These are phyloP conservation scores for Squalus acanthias DNA, from an alignment of 2,797 vertebrate genomes.

Conservation along the genomic window DNA sequence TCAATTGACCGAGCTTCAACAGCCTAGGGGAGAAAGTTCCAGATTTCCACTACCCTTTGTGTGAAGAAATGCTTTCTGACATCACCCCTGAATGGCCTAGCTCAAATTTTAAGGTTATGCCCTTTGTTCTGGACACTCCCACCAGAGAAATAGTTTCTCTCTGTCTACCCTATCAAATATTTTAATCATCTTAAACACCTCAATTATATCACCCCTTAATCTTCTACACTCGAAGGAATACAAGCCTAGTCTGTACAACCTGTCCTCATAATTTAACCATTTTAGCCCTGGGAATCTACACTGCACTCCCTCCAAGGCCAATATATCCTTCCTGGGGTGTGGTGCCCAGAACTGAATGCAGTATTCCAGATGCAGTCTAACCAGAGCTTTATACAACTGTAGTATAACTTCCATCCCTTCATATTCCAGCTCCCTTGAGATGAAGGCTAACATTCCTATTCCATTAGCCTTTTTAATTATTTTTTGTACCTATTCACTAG, in stretches of 20 bases:
- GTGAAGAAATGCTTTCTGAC: background rate
- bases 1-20: background rate
- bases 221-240: background rate
- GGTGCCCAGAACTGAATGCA: background rate
- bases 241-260: background rate
- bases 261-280: background rate
- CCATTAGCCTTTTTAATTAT: background rate
- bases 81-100: background rate
- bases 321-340: background rate
- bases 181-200: background rate
- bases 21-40: background rate
- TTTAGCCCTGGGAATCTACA: background rate
- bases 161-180: background rate
- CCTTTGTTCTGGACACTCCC: background rate
- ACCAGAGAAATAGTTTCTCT: background rate
- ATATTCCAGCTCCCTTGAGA: background rate
- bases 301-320: background rate
- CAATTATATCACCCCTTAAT: background rate
- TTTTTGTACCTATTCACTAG: background rate
- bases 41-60: background rate
- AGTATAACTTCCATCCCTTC: background rate
- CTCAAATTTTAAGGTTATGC: background rate
- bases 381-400: background rate
- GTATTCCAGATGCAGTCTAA: background rate
- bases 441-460: background rate